Base-by-base conservation (phyloP, 1,140 invertebrate species). In the Dreissena polymorpha region DNA sequence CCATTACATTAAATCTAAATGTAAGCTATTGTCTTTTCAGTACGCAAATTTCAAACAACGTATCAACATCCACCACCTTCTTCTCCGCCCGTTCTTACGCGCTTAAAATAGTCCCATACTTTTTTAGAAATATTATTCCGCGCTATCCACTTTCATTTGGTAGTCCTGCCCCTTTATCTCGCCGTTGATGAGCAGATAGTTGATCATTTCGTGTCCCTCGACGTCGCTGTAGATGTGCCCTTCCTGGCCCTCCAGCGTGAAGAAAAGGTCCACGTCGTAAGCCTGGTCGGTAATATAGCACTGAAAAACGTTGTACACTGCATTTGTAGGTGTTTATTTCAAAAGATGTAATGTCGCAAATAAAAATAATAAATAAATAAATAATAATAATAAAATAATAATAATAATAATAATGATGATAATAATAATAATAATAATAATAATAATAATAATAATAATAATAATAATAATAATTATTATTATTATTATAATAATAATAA, bases 171-270 rank as follows among this genome's bases (percentile, higher is more conserved):
- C 87, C 13, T 88, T 65, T 7, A 87, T 81, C 8, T 86, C 65
- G 23, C 86, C 86, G 60, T 91, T 84, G 18, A 90, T 63, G 60
- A 88, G 86, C 0, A 91, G 79, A 51, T 87, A 90, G 69, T 91
- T 91, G 29, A 87, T 87, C 90, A 91, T 90, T 71, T 90, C 86
- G 1, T 77, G 60, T 6, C 89, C 86, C 69, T 90, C 89, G 18
- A 90, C 90, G 60, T 91, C 90, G 83, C 90, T 91, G 75, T 86
- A 90, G 63, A 91, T 90, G 65, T 89, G 90, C 21, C 86, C 88
- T 55, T 86, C 80, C 50, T 85, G 75, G 0, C 67, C 78, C 16
- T 84, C 85, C 12, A 90, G 10, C 12, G 82, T 72, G 71, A 91
- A 91, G 49, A 88, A 83, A 18, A 91, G 79, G 75, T 91, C 90